These are phyloP conservation scores for Rugalucina vietnamica DNA, from an alignment of 2,888 invertebrate species.

Conservation along the genomic window DNA sequence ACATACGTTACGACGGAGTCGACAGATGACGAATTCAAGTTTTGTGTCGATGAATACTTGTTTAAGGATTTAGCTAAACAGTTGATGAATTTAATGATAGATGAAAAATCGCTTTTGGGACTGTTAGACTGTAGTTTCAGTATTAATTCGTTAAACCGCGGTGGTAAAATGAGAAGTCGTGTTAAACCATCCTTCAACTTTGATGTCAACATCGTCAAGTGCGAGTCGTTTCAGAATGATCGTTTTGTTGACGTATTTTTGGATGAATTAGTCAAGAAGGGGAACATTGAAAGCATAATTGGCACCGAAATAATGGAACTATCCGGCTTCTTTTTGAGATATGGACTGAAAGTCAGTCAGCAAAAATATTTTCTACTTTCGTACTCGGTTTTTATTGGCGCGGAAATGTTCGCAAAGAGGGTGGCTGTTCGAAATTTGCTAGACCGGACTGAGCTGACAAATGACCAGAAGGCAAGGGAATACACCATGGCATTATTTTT, in stretches of 20 bases:
- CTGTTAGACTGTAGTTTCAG: neutral
- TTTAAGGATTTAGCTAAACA: conserved; percentile 3
- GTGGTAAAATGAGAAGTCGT: conserved; percentile 5
- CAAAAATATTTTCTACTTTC: conserved; percentile 23
- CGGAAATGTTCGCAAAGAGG: neutral
- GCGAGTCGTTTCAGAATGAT: conserved; percentile 18
- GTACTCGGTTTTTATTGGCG: conserved; percentile 16
- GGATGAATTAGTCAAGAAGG: neutral
- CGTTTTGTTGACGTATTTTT: conserved; percentile 10
- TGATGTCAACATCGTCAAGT: conserved; percentile 18
- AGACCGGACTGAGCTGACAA: neutral
- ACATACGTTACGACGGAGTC: conserved; percentile 25
- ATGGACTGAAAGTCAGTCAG: conserved; percentile 21
- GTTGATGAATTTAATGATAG: conserved; percentile 8
- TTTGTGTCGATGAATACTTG: conserved; percentile 26
- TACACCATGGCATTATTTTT: conserved; percentile 9
- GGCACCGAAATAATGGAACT: conserved; percentile 10
- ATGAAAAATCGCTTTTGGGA: neutral
- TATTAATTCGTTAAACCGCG: neutral
- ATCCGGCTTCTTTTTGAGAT: conserved; percentile 25
- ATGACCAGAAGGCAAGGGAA: neutral
- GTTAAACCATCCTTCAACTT: neutral
- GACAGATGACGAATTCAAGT: conserved; percentile 2
- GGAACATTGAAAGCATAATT: neutral
- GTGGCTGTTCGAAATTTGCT: neutral